A percentile compares a stretch with the other conserved stretches of the same genome.
These are phyloP conservation scores for Acrossocheilus wenchowensis DNA, from an alignment of 2,797 vertebrate genomes.

Conservation along the genomic window DNA sequence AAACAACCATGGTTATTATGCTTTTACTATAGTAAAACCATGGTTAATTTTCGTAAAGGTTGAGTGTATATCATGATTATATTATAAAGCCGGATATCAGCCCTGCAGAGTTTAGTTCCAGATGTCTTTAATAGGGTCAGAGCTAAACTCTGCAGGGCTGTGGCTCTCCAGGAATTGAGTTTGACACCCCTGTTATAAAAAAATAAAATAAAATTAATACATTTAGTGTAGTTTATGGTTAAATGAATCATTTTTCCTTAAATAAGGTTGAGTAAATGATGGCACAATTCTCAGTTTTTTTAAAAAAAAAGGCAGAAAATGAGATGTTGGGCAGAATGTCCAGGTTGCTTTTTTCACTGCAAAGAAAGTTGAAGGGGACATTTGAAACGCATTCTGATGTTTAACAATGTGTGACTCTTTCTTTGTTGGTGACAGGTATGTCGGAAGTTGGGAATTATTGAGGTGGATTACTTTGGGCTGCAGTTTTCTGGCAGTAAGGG, in stretches of 20 bases:
- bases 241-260: background rate
- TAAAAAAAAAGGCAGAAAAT: background rate
- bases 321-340: background rate
- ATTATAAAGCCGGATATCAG: no score
- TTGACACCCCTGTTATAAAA: no score
- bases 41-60: no score
- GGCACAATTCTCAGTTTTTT: background rate
- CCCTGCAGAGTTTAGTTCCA: no score
- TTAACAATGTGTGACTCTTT: background rate
- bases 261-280: background rate
- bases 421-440: conserved; percentile 83
- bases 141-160: no score
- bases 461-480: conserved; percentile 98
- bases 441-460: conserved; percentile 94
- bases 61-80: no score
- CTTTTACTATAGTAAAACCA: no score
- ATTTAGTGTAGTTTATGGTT: background rate
- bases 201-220: background rate
- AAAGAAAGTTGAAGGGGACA: background rate
- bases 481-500: conserved; percentile 97
- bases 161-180: no score
- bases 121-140: no score
- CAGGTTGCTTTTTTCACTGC: background rate
- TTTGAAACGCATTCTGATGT: background rate
- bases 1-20: no score